A percentile compares a stretch with the other conserved stretches of the same genome.
phyloP scores from a whole-genome alignment of 2,797 vertebrate species.

The Eulemur albifrons region DNA sequence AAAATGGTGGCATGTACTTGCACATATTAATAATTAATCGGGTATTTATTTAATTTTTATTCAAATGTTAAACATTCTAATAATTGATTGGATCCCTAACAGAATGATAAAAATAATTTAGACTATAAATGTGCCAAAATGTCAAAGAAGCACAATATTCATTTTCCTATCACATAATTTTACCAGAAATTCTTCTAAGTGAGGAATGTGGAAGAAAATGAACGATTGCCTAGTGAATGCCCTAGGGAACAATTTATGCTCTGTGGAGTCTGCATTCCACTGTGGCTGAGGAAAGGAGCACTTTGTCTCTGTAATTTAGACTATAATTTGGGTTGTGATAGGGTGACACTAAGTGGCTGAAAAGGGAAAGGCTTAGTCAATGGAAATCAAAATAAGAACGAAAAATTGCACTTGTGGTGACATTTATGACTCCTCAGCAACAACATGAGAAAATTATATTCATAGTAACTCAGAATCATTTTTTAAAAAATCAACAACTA shows the following conservation, averaged over 20 bases:
- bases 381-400: slow-evolving; percentile 71
- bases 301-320: slow-evolving; percentile 52
- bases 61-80: neutral
- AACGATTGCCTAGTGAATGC: neutral
- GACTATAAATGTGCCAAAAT: neutral
- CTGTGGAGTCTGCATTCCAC: neutral
- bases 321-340: slow-evolving; percentile 57
- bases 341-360: slow-evolving; percentile 72
- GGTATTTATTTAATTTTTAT: neutral
- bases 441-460: slow-evolving; percentile 37
- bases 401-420: slow-evolving; percentile 60
- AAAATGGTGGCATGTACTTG: neutral
- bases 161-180: slow-evolving; percentile 21
- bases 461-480: slow-evolving; percentile 37
- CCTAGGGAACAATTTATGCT: slow-evolving; percentile 4
- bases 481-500: slow-evolving; percentile 40
- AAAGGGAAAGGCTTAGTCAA: slow-evolving; percentile 70
- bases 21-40: slow-evolving; percentile 2
- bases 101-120: slow-evolving; percentile 23
- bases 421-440: slow-evolving; percentile 49
- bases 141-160: slow-evolving; percentile 33
- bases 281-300: neutral
- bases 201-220: slow-evolving; percentile 30
- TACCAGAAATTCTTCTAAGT: slow-evolving; percentile 44
- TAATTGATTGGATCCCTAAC: neutral